phyloP scores from a whole-genome alignment of 2,888 invertebrate species.

The Hydraecia micacea region DNA sequence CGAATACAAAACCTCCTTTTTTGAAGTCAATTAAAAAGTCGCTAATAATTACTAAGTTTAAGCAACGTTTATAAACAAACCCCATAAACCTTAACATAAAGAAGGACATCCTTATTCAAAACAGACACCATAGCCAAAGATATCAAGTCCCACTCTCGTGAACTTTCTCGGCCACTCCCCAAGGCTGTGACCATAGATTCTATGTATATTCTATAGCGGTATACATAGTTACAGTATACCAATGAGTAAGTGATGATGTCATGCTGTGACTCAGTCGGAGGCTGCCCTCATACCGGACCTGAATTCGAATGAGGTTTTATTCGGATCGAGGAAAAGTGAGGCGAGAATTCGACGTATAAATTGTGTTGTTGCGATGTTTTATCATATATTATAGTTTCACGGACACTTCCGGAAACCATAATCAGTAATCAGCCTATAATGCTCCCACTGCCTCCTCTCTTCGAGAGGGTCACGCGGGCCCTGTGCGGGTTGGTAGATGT shows the following conservation, averaged over 20 bases:
- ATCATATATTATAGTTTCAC: background rate
- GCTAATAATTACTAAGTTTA: too few relatives aligned
- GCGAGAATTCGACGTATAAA: background rate
- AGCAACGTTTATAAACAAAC: too few relatives aligned
- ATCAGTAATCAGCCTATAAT: too few relatives aligned
- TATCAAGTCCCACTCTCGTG: background rate
- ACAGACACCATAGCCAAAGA: too few relatives aligned
- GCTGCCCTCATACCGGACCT: constrained; percentile 64
- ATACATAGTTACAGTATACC: constrained; percentile 3
- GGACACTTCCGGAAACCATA: background rate
- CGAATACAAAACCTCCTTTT: too few relatives aligned
- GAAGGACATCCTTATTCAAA: too few relatives aligned
- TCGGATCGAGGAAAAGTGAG: constrained; percentile 25
- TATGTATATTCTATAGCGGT: background rate
- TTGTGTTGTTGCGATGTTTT: background rate
- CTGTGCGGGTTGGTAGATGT: too few relatives aligned
- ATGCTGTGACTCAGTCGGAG: constrained; percentile 58
- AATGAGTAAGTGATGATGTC: constrained; percentile 68
- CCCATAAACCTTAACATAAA: too few relatives aligned
- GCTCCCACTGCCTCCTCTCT: too few relatives aligned
- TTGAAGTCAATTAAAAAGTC: too few relatives aligned
- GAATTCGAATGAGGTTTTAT: constrained; percentile 46
- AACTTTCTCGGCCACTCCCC: constrained; percentile 49
- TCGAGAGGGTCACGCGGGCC: too few relatives aligned
- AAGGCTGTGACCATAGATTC: constrained; percentile 29